Evolutionary conservation across 2,888 invertebrate species (phyloP).

Genomic region (Hydrotaea diabolus): DNA sequence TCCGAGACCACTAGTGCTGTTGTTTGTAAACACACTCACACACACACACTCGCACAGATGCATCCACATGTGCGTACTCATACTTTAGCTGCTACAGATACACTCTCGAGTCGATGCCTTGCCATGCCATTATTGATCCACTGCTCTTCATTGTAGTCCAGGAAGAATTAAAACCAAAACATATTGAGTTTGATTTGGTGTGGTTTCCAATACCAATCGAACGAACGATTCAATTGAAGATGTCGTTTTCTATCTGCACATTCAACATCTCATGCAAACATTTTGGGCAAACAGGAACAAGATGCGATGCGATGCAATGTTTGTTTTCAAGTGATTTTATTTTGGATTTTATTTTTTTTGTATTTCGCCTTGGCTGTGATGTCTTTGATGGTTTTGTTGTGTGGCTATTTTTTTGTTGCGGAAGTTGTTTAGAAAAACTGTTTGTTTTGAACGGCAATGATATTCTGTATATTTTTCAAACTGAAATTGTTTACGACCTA

Average conservation of each 20-base stretch:
- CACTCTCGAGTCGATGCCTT: neutral
- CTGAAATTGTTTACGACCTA: neutral
- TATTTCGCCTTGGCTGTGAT: neutral
- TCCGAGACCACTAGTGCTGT: neutral
- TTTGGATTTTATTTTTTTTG: neutral
- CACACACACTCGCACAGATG: neutral
- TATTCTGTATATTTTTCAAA: neutral
- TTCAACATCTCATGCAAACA: neutral
- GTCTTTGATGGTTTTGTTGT: neutral
- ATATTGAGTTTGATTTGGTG: neutral
- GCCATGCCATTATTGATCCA: slow-evolving; percentile 22
- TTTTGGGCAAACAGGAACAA: neutral
- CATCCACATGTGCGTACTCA: too few relatives aligned
- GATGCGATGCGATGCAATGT: neutral
- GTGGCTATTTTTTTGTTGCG: neutral
- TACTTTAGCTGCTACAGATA: neutral
- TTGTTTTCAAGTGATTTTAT: slow-evolving; percentile 10
- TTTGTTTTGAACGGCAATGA: neutral
- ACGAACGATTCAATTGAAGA: neutral
- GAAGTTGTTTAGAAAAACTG: neutral
- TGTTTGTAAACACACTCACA: neutral
- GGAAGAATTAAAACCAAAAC: neutral
- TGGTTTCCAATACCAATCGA: too few relatives aligned
- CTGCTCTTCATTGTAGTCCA: neutral
- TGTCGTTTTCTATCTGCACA: neutral